These are phyloP conservation scores for Charina bottae DNA, from an alignment of 2,113 vertebrate species.

Conservation along the genomic window DNA sequence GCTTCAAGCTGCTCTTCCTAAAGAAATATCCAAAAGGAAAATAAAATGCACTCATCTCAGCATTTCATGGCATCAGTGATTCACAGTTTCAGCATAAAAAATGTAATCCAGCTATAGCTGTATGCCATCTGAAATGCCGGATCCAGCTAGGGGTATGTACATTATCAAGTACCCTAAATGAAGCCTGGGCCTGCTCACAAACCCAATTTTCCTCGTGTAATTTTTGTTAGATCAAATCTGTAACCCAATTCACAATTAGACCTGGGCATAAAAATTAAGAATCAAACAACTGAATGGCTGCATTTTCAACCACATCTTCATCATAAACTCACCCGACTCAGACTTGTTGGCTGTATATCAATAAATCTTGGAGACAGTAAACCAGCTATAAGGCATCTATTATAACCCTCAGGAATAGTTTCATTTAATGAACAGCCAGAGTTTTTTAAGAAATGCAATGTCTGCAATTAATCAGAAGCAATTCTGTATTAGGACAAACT, in stretches of 20 bases:
- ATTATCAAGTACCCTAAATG: neutral
- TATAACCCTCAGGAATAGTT: constrained; percentile 85
- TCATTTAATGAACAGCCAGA: constrained; percentile 85
- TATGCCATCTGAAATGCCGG: neutral
- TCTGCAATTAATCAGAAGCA: constrained; percentile 73
- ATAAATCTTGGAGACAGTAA: constrained; percentile 86
- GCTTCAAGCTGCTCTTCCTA: constrained; percentile 95
- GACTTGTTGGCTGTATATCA: constrained; percentile 85
- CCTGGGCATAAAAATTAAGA: neutral
- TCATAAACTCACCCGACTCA: constrained; percentile 81
- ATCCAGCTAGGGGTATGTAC: neutral
- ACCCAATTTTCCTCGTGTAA: neutral
- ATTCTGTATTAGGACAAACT: constrained; percentile 6
- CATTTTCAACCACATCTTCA: neutral
- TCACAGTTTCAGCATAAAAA: neutral
- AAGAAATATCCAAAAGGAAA: constrained; percentile 20
- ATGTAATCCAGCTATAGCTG: neutral
- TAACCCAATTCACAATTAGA: neutral
- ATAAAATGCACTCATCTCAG: neutral
- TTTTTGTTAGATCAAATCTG: neutral
- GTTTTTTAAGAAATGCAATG: constrained; percentile 91
- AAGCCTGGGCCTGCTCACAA: neutral
- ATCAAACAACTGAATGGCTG: neutral
- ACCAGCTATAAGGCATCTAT: constrained; percentile 90
- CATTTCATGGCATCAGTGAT: neutral